Conservation (phyloP, 2,797 vertebrate genomes). For the Eupleurogrammus muticus region DNA sequence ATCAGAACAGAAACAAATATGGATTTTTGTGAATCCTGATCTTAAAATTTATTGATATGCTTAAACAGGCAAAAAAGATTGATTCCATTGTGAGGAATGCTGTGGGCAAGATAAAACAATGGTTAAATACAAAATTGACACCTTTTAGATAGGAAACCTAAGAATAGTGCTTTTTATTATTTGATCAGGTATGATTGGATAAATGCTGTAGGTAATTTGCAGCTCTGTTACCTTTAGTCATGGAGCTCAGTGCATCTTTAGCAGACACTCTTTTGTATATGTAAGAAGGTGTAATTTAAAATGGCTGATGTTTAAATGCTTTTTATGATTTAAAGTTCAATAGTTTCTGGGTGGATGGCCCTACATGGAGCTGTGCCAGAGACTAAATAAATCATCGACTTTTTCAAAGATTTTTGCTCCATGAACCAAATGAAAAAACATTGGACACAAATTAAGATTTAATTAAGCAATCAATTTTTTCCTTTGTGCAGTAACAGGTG, state of each 20-base stretch:
- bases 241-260: background rate
- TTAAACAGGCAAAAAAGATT: background rate
- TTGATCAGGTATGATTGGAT: background rate
- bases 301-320: background rate
- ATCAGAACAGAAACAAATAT: background rate
- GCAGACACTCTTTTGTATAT: background rate
- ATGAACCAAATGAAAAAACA: background rate
- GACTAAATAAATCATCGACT: conserved; percentile 10
- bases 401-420: background rate
- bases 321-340: background rate
- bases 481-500: too few species aligned
- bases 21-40: background rate
- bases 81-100: background rate
- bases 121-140: conserved; percentile 8
- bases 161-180: conserved; percentile 5
- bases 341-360: conserved; percentile 5
- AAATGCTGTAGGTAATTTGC: background rate
- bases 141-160: too few species aligned
- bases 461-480: conserved; percentile 4
- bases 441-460: background rate
- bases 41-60: background rate
- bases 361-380: conserved; percentile 15
- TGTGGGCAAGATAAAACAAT: background rate
- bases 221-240: conserved; percentile 17
- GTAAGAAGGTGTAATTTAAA: background rate